These are phyloP conservation scores for Drosophila nasuta DNA, from an alignment of 1,140 invertebrate genomes.

Conservation along the genomic window DNA sequence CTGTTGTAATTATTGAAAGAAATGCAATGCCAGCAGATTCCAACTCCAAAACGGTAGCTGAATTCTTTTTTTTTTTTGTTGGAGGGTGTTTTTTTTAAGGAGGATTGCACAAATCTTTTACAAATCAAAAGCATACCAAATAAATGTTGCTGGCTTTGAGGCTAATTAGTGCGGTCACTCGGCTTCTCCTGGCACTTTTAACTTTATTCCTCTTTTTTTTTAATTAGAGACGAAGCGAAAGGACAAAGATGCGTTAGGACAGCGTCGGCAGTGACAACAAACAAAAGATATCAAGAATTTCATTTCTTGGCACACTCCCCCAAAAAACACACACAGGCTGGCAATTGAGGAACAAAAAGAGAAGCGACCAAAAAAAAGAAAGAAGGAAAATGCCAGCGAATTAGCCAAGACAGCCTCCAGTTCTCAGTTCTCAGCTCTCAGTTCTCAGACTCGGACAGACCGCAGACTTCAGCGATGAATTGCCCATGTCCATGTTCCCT, in stretches of 20 bases:
- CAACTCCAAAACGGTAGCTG: not conserved
- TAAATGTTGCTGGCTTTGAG: conserved; percentile 77
- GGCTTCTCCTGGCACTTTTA: conserved; percentile 33
- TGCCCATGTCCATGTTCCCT: conserved; percentile 67
- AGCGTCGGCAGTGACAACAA: conserved; percentile 70
- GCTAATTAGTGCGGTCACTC: conserved; percentile 80
- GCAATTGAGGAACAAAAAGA: conserved; percentile 54
- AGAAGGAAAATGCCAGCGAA: conserved; percentile 77
- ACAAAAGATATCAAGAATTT: conserved; percentile 84
- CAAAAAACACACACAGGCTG: conserved; percentile 27
- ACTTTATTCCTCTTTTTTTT: conserved; percentile 53
- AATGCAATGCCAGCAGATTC: conserved; percentile 42
- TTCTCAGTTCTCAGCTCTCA: not conserved
- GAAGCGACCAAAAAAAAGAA: conserved; percentile 5
- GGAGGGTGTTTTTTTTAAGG: conserved; percentile 25
- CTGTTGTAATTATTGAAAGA: conserved; percentile 62
- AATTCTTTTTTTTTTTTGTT: too few species aligned
- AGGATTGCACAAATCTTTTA: conserved; percentile 73
- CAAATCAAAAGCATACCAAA: conserved; percentile 70
- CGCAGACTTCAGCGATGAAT: conserved; percentile 57
- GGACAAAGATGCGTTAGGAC: conserved; percentile 79
- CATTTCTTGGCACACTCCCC: conserved; percentile 66
- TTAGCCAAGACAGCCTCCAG: conserved; percentile 51
- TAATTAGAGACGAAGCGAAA: conserved; percentile 77
- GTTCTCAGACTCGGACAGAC: not conserved